Evolutionary conservation across 2,888 invertebrate genomes (phyloP), one percentile per base, ranked within the genome.

Genomic region (Proisotoma minuta): DNA sequence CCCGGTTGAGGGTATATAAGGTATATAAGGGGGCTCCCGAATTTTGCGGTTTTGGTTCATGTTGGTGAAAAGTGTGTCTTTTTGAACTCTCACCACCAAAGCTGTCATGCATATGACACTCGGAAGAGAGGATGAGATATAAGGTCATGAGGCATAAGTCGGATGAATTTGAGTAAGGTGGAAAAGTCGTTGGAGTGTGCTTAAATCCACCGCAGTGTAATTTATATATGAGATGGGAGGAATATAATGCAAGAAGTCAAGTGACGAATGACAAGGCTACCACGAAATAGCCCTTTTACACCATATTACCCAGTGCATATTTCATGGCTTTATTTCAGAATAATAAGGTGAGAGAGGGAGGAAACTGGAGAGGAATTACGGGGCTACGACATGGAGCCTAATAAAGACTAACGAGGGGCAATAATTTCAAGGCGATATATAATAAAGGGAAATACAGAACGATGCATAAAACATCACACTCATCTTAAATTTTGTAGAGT

Each of bases 31-130:
- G n/a, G 15, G n/a, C 43, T 20, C 20, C 43, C 4, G 15, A 15
- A n/a, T 18, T 20, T 43, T 43, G 43, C 4, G 4, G 20, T 20
- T 43, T 43, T 43, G 43, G 43, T 20, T 18, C 5, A 22, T 18
- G n/a, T 4, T 27, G 28, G 28, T 51, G 51, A 51, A 51, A 51
- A 51, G 28, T 51, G 51, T 51, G 18, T 5, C 51, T 27, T 27
- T n/a, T n/a, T 51, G 27, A 51, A 51, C 51, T 51, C 28, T 10
- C 4, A 20, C 51, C 51, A 27, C 51, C 22, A 49, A 8, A 24
- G 22, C 50, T 22, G 15, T 51, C 27, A 43, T 43, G 43, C 18
- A 43, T n/a, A 5, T 43, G 43, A n/a, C 43, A 43, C 18, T 43
- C 20, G 43, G 4, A 20, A 34, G 43, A 43, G 4, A n/a, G 43